Evolutionary conservation across 1,140 invertebrate species (phyloP), one percentile per base, ranked within the genome.

Genomic region (Brachionus rubens): DNA sequence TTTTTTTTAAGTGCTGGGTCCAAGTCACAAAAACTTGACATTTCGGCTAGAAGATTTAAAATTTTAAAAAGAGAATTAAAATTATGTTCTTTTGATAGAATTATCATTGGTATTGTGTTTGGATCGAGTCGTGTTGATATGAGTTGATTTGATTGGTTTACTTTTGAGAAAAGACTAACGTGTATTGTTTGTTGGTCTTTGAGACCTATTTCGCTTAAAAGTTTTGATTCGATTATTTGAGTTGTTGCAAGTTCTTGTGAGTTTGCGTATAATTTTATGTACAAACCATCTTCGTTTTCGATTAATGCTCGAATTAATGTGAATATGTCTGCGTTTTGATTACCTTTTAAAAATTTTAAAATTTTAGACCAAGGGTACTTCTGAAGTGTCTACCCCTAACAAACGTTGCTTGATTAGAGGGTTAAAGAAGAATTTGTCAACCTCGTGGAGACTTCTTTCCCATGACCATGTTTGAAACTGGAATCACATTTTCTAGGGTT

Each of bases 11-110:
- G 28, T 16, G 19, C 16, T 0, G 54, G n/a, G 6, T 59, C 54
- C 4, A 59, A n/a, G 28, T 59, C 28, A 7, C 36, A n/a, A n/a
- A n/a, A n/a, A 33, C 30, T 33, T 3, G 33, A 41, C 54, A 59
- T 33, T 9, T 19, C 28, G 2, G 28, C 7, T 1, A 72, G 68
- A 19, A 48, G 19, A 40, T 72, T 54, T 19, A 72, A 21, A 16
- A 72, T 10, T 30, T 72, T 72, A 36, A 72, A 72, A n/a, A 72
- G 10, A 24, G 10, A 19, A 26, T 54, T 72, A 46, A 72, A 72
- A 46, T 72, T 50, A 16, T 40, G 19, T 41, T 72, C 68, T 30
- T 43, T 24, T 0, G 65, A 47, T 19, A 70, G 41, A 46, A 70
- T 70, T 1, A 47, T 16, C 1, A 70, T 46, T n/a, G 65, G 65